Conservation (phyloP, 1,140 invertebrate species). For the Drosophila navojoa region DNA sequence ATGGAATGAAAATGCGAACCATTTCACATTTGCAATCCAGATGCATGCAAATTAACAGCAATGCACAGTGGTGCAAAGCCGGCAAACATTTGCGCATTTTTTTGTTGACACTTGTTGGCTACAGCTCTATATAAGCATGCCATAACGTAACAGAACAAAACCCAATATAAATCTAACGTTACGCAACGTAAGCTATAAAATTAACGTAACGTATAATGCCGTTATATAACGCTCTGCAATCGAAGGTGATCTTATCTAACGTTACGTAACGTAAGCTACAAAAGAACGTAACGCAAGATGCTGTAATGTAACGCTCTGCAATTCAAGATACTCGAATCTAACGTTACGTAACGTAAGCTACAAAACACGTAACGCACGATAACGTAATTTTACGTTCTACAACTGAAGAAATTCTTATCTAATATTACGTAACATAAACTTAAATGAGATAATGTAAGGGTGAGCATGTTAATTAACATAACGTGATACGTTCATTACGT, state of each 20-base stretch:
- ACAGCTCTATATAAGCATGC: no score
- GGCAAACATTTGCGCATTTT: neutral
- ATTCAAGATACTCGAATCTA: no score
- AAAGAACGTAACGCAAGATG: neutral
- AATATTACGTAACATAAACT: neutral
- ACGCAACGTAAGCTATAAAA: neutral
- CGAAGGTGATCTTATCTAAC: neutral
- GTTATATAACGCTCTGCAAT: neutral
- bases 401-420: neutral
- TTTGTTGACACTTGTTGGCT: neutral
- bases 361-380: no score
- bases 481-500: no score
- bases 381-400: neutral
- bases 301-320: neutral
- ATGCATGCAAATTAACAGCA: slow-evolving; percentile 3
- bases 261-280: neutral
- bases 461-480: no score
- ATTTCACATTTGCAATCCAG: neutral
- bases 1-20: neutral
- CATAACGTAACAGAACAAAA: neutral
- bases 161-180: neutral
- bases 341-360: no score
- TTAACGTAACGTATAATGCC: neutral
- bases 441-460: no score
- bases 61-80: neutral